These are phyloP conservation scores for Discoglossus pictus DNA, from an alignment of 2,797 vertebrate species.

Conservation along the genomic window DNA sequence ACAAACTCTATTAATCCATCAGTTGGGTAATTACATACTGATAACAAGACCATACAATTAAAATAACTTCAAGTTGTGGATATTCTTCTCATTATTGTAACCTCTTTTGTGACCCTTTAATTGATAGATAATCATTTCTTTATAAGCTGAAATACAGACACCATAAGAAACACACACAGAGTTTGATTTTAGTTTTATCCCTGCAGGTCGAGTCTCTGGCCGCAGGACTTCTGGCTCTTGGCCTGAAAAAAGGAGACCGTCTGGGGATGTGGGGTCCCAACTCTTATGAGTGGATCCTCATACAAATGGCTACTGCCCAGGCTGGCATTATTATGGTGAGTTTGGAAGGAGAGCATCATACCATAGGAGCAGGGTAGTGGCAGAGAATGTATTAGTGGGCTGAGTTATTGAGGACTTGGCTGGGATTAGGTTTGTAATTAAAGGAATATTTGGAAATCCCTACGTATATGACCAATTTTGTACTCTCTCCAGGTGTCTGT, in stretches of 20 bases:
- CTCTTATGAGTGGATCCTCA: slow-evolving; percentile 84
- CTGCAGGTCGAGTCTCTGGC: slow-evolving; percentile 80
- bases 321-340: slow-evolving; percentile 91
- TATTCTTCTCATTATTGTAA: too few species aligned
- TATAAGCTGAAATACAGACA: too few species aligned
- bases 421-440: not conserved
- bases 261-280: slow-evolving; percentile 92
- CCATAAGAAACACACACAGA: too few species aligned
- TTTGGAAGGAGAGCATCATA: too few species aligned
- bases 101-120: too few species aligned
- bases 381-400: not conserved
- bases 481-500: slow-evolving; percentile 76
- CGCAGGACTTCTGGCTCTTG: slow-evolving; percentile 83
- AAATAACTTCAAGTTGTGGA: too few species aligned
- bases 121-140: too few species aligned
- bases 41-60: too few species aligned
- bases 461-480: not conserved
- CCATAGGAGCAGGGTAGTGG: too few species aligned
- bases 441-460: not conserved
- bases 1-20: too few species aligned
- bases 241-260: slow-evolving; percentile 78
- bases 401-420: not conserved
- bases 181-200: slow-evolving; percentile 3
- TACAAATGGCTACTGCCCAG: slow-evolving; percentile 85
- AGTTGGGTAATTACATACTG: too few species aligned